Evolutionary conservation across 1,140 invertebrate genomes (phyloP).

Genomic region (Drosophila carrolli): DNA sequence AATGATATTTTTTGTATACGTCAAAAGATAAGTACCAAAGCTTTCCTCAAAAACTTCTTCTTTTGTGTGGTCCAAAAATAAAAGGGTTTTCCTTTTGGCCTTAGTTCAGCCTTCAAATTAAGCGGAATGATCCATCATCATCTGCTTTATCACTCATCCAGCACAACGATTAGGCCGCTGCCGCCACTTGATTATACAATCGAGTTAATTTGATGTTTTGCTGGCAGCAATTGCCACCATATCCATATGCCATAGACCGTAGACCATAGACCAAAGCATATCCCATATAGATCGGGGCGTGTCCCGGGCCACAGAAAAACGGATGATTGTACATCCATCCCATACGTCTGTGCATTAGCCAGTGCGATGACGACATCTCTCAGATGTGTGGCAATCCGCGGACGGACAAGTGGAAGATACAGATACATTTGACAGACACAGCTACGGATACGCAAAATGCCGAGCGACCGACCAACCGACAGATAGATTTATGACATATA

Average conservation of each 20-base stretch:
- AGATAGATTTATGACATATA: slow-evolving; percentile 80
- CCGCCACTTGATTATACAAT: slow-evolving; percentile 67
- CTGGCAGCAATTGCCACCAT: slow-evolving; percentile 68
- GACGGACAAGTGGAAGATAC: slow-evolving; percentile 55
- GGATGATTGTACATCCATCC: slow-evolving; percentile 39
- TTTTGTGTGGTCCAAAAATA: slow-evolving; percentile 1
- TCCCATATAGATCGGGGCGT: slow-evolving; percentile 66
- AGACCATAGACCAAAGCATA: slow-evolving; percentile 11
- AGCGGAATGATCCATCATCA: slow-evolving; percentile 39
- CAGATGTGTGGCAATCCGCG: slow-evolving; percentile 71
- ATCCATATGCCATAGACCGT: slow-evolving; percentile 1
- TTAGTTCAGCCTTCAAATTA: slow-evolving; percentile 13
- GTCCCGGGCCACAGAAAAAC: slow-evolving; percentile 51
- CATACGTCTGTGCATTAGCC: slow-evolving; percentile 21
- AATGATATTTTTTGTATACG: not conserved
- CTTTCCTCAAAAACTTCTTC: no score
- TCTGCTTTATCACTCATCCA: slow-evolving; percentile 38
- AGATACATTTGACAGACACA: slow-evolving; percentile 30
- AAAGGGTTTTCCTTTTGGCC: slow-evolving; percentile 1
- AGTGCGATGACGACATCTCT: slow-evolving; percentile 70
- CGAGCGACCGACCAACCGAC: slow-evolving; percentile 42
- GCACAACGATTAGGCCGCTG: slow-evolving; percentile 33
- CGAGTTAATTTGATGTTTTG: slow-evolving; percentile 73
- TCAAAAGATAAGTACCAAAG: not conserved
- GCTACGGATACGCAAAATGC: slow-evolving; percentile 20